Base-by-base conservation (phyloP, 2,797 vertebrate species). In the Gambusia yucatana region DNA sequence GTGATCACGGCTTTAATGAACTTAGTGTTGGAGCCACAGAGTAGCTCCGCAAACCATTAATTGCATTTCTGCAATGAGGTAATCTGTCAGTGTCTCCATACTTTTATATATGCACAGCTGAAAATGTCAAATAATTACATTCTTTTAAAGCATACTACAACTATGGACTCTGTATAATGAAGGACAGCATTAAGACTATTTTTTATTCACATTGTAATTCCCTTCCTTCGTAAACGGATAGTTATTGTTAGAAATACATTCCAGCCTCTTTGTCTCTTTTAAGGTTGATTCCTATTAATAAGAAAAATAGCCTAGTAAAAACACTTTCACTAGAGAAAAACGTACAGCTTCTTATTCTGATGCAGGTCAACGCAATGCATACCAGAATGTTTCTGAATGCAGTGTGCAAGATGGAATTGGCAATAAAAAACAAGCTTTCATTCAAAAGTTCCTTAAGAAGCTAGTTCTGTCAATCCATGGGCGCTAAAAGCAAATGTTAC, bases 401-500 rank as follows among this genome's bases (percentile, higher is more conserved):
- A 74, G 6, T 50, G 52, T 39, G 46, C 52, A 77, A 63, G 55
- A 87, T 80, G 22, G 82, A 80, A 75, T 72, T 82, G 82, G 63
- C 52, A 77, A 86, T 84, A 82, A 75, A 82, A 84, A 87, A 82
- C 46, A 86, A 87, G 82, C 75, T 81, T 87, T 85, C 80, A 78
- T 87, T 85, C 78, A 84, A 91, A 92, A 77, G 84, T 89, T 92
- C 87, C 85, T 28, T 33, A 86, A 75, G 80, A 89, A 87, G 73
- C 86, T 57, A 48, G 77, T 84, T 87, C 86, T 86, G 86, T 93
- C 89, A 52, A 93, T 92, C 78, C 81, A 75, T 82, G 78, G 84
- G 77, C 82, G 86, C 89, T 82, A 84, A 93, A 91, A 93, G 89
- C 91, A 95, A 94, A 95, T 93, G 92, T 93, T 95, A 91, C 91